phyloP scores from a whole-genome alignment of 2,797 vertebrate genomes.

The Oceanodroma leucorhoa region DNA sequence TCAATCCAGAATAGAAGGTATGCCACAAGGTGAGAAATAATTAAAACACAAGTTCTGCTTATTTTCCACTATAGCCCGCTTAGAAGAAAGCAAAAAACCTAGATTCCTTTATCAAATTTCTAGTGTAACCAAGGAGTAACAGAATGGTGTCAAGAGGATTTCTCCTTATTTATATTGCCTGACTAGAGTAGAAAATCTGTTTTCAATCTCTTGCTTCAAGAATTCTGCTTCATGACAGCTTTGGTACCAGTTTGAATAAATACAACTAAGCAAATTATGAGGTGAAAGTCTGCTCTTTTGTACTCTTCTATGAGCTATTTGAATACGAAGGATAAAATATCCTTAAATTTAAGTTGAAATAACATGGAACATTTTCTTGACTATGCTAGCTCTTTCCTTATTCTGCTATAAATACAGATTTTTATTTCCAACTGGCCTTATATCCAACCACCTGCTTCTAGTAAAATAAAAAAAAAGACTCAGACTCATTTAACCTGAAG shows the following conservation, averaged over 20 bases:
- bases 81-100: not conserved
- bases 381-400: constrained; percentile 34
- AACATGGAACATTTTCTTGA: constrained; percentile 9
- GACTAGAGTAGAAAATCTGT: not conserved
- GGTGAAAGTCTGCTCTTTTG: constrained; percentile 21
- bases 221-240: constrained; percentile 24
- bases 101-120: not conserved
- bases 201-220: not conserved
- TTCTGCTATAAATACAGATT: constrained; percentile 56
- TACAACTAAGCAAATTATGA: constrained; percentile 23
- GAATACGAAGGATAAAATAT: constrained; percentile 26
- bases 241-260: constrained; percentile 13
- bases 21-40: constrained; percentile 9
- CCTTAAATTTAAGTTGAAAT: constrained; percentile 11
- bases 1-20: constrained; percentile 19
- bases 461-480: not conserved
- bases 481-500: constrained; percentile 35
- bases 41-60: not conserved
- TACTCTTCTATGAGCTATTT: constrained; percentile 19
- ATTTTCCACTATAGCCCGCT: not conserved
- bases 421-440: constrained; percentile 58
- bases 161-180: not conserved
- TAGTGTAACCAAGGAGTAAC: not conserved
- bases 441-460: constrained; percentile 49
- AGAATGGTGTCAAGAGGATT: not conserved